Evolutionary conservation across 2,113 vertebrate genomes (phyloP).

Genomic region (Anguilla japonica): DNA sequence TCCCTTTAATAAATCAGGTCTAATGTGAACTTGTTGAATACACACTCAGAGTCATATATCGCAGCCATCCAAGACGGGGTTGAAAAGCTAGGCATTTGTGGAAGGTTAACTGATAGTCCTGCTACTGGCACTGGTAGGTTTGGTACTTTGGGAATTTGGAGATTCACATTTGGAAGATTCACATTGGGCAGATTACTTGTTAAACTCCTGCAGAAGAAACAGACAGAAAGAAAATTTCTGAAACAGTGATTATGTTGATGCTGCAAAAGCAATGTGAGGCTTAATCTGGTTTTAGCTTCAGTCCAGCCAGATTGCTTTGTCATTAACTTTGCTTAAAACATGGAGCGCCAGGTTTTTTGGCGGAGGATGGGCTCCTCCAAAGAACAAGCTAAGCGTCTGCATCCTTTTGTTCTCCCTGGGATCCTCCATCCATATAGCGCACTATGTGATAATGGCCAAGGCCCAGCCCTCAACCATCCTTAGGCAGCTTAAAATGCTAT

Average conservation of each 20-base stretch:
- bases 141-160: constrained; percentile 99
- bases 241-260: constrained; percentile 96
- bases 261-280: constrained; percentile 88
- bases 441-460: too few relatives aligned
- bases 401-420: too few relatives aligned
- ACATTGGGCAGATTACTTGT: constrained; percentile 99
- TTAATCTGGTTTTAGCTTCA: constrained; percentile 18
- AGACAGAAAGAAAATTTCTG: constrained; percentile 99
- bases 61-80: constrained; percentile 99
- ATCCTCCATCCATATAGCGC: too few relatives aligned
- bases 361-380: too few relatives aligned
- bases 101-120: constrained; percentile 98
- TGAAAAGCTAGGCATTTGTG: constrained; percentile 99
- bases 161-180: constrained; percentile 99
- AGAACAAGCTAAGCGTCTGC: too few relatives aligned
- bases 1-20: constrained; percentile 76
- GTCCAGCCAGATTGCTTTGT: neutral
- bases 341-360: constrained; percentile 33
- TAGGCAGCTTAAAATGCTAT: too few relatives aligned
- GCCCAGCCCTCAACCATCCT: too few relatives aligned
- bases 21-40: constrained; percentile 95
- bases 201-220: constrained; percentile 99
- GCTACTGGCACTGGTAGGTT: constrained; percentile 89
- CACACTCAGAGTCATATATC: constrained; percentile 99
- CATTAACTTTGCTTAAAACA: constrained; percentile 23